phyloP scores from a whole-genome alignment of 2,888 invertebrate genomes.

The Luffia ferchaultella region DNA sequence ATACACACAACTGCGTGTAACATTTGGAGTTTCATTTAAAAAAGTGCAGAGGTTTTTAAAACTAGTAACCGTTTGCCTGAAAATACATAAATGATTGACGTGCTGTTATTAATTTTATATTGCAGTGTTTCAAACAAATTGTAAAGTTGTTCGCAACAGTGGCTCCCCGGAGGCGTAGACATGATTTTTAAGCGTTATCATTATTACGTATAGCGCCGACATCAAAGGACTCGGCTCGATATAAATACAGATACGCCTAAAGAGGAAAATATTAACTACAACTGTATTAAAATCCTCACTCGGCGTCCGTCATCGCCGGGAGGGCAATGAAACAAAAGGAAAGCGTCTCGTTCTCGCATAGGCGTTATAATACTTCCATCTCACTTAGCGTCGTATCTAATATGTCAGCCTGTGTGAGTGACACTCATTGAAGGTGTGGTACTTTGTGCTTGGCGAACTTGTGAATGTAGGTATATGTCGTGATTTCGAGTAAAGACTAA shows the following conservation, averaged over 20 bases:
- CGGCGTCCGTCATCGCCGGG: slow-evolving; percentile 42
- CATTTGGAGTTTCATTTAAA: no score
- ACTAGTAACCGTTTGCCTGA: no score
- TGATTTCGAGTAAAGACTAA: no score
- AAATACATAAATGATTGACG: no score
- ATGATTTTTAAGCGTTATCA: not conserved
- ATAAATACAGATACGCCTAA: not conserved
- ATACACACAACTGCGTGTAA: slow-evolving; percentile 1
- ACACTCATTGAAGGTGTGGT: no score
- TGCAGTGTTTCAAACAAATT: no score
- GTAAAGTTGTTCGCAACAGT: no score
- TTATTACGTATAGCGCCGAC: not conserved
- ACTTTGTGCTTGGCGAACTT: no score
- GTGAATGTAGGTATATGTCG: no score
- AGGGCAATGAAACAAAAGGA: slow-evolving; percentile 61
- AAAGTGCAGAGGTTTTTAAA: no score
- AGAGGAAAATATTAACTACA: slow-evolving; percentile 41
- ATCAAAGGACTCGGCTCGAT: not conserved
- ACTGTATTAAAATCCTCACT: slow-evolving; percentile 50
- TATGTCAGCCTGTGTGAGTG: slow-evolving; percentile 46
- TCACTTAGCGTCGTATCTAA: slow-evolving; percentile 36
- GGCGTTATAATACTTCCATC: slow-evolving; percentile 35
- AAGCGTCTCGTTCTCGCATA: slow-evolving; percentile 30
- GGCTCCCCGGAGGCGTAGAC: not conserved
- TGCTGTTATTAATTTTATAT: no score